Evolutionary conservation across 1,140 invertebrate species (phyloP), one percentile per base, ranked within the genome.

Genomic region (Medauroidea extradentata): DNA sequence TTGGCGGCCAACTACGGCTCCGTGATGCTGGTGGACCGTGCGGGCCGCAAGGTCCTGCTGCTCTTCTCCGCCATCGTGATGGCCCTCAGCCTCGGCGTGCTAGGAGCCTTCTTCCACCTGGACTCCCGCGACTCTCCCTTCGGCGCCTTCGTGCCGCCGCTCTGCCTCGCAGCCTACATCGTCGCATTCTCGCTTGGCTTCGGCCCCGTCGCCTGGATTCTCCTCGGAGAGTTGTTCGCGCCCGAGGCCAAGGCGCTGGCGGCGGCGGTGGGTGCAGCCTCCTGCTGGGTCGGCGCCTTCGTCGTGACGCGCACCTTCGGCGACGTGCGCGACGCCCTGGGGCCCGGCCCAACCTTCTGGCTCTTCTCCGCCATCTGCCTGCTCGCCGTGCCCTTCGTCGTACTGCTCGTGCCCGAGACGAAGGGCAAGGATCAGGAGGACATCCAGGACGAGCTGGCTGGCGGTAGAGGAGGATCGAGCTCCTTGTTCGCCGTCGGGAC

Each of bases 1-100:
- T 51, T 81, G 0, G 23, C 76, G 7, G 78, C 79, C 8, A 78
- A 88, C 3, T 88, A 96, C 68, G 80, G 92, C 1, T 90, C 92
- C 7, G 91, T 89, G 0, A 69, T 83, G 1, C 71, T 95, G 13
- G 93, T 96, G 50, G 93, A 95, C 72, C 83, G 83, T 52, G 75
- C 91, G 0, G 92, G 92, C 4, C 82, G 93, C 39, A 94, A 94
- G 76, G 83, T 93, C 5, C 73, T 96, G 0, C 74, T 96, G 0
- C 90, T 92, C 69, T 84, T 91, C 54, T 94, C 92, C 43, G 85
- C 83, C 43, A 73, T 82, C 1, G 75, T 84, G 4, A 94, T 94
- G 90, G 81, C 84, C 18, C 25, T 90, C 5, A 90, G 86, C 1
- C 74, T 94, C 8, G 75, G 80, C n/a, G 70, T 79, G 0, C 75